Base-by-base conservation (phyloP, 2,888 invertebrate species). In the Oligia strigilis region DNA sequence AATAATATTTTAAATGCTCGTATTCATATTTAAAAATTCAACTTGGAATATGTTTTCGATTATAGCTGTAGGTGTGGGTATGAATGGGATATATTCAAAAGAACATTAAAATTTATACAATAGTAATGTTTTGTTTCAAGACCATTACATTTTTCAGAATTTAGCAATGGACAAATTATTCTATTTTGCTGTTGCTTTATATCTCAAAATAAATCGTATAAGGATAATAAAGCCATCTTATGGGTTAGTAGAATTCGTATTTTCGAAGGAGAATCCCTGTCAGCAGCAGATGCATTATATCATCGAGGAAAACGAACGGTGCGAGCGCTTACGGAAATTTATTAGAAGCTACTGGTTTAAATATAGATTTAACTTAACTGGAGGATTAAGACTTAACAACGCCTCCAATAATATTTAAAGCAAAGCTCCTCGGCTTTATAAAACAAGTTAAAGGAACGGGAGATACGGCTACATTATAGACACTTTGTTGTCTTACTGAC, bases 271-370 rank as follows among this genome's bases (percentile, higher is more conserved):
- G 76, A 80, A 67, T 83, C 40, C 72, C 77, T 82, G 82, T 67
- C 80, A 72, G 70, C 17, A 23, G 29, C 84, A 82, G 72, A 70
- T 72, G 75, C 71, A 75, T 75, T 85, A 81, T 74, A 83, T 83
- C 64, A 87, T 80, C 55, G 69, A 46, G 58, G 43, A 76, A 75
- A 77, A 71, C 52, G 76, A 78, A 77, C 49, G 62, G 73, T 66
- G 36, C 65, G 66, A 81, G 75, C 70, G 81, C 66, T 82, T 72
- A 76, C 72, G 77, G 60, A 70, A 81, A 85, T 82, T 78, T 88
- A 84, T 86, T 69, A 49, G 36, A 73, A 64, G 72, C n/a, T 60
- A 67, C 55, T 17, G 17, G 43, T 82, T 76, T 60, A 46, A 55
- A 82, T 52, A 60, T n/a, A 55, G 40, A 40, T 62, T 14, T 40